These are phyloP conservation scores for Elysia crispata DNA, from an alignment of 2,888 invertebrate species.

Conservation along the genomic window DNA sequence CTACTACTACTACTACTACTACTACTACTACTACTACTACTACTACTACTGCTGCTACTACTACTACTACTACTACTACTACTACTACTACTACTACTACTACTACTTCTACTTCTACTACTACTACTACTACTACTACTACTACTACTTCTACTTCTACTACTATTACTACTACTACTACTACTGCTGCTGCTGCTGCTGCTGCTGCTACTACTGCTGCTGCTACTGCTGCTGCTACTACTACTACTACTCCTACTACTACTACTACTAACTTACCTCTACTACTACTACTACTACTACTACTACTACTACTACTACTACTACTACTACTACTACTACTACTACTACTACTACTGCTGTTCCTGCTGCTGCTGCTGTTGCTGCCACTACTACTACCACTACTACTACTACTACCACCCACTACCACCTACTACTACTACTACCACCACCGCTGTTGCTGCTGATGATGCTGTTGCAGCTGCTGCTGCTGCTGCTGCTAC, in stretches of 20 bases:
- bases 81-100: not conserved
- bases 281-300: not conserved
- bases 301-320: not conserved
- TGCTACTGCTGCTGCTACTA: not conserved
- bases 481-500: not conserved
- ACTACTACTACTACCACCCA: too few relatives aligned
- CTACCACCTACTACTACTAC: too few relatives aligned
- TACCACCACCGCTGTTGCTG: too few relatives aligned
- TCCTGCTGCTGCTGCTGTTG: too few relatives aligned
- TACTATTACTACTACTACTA: conserved; percentile 17
- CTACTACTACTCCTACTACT: too few relatives aligned
- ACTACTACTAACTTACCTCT: too few relatives aligned
- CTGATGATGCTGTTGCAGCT: too few relatives aligned
- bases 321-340: not conserved
- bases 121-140: conserved; percentile 11
- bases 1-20: not conserved
- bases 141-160: conserved; percentile 2
- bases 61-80: conserved; percentile 9
- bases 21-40: not conserved
- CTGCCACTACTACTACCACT: too few relatives aligned
- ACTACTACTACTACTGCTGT: too few relatives aligned
- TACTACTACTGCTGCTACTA: conserved; percentile 4
- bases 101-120: not conserved
- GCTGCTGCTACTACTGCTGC: not conserved
- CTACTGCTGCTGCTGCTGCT: not conserved